Conservation (phyloP, 2,113 vertebrate species). For the Oreotrochilus melanogaster region DNA sequence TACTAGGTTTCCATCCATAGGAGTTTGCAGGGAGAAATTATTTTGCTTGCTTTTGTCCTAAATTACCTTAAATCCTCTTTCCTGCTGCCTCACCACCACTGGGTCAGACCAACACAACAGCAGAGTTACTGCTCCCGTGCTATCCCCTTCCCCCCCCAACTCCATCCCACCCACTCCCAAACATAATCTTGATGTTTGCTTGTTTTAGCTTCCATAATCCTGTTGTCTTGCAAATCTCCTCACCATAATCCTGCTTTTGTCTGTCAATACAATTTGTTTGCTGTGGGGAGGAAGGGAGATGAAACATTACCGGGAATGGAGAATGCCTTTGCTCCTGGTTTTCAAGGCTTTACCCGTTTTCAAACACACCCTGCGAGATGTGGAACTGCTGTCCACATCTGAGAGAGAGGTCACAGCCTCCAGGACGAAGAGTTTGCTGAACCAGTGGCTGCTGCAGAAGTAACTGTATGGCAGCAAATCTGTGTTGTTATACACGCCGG, state of each 20-base stretch:
- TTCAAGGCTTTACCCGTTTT: not conserved
- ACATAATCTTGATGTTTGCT: slow-evolving; percentile 67
- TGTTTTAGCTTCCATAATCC: slow-evolving; percentile 70
- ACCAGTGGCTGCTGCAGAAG: not conserved
- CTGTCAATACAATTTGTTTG: slow-evolving; percentile 73
- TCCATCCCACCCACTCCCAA: not conserved
- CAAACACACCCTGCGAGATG: not conserved
- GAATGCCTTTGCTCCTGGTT: not conserved
- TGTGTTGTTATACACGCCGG: not conserved
- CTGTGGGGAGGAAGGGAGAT: slow-evolving; percentile 27
- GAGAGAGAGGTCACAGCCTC: not conserved
- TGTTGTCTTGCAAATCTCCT: slow-evolving; percentile 75
- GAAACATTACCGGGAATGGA: not conserved
- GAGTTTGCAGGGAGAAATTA: not conserved
- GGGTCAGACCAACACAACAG: not conserved
- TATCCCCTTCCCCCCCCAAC: not conserved
- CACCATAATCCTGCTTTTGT: slow-evolving; percentile 72
- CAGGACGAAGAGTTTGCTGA: not conserved
- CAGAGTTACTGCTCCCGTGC: not conserved
- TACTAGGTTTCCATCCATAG: not conserved
- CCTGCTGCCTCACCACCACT: not conserved
- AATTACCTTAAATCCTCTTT: slow-evolving; percentile 25
- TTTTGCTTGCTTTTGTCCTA: not conserved
- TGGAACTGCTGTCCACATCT: not conserved
- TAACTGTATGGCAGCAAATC: not conserved